Conservation (phyloP, 2,888 invertebrate genomes). For the Campoletis raptor region DNA sequence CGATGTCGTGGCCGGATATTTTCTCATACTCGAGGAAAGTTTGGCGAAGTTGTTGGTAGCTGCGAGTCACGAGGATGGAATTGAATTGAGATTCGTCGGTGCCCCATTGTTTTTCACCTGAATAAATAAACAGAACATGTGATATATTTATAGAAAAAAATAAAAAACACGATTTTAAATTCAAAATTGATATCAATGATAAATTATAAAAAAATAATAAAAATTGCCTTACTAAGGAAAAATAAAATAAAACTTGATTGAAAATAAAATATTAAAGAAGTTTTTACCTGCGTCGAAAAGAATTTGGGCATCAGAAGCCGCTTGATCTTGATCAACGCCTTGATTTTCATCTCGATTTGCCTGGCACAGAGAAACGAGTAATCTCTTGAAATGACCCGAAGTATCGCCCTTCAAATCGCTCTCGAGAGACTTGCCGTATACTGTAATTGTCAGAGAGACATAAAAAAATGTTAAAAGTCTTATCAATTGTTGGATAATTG, state of each 20-base stretch:
- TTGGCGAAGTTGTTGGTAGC: conserved; percentile 94
- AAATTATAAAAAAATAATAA: background rate
- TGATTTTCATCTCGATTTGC: conserved; percentile 96
- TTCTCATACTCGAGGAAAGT: conserved; percentile 95
- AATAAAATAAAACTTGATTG: background rate
- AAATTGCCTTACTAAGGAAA: background rate
- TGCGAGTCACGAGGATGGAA: conserved; percentile 93
- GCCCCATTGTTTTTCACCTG: conserved; percentile 93
- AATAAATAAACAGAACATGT: background rate
- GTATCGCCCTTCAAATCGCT: conserved; percentile 96
- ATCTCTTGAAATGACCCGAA: conserved; percentile 97
- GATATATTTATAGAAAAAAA: conserved; percentile 1
- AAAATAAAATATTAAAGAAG: background rate
- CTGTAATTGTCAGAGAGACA: conserved; percentile 84
- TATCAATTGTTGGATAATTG: conserved; percentile 55
- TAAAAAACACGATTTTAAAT: background rate
- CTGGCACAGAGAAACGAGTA: conserved; percentile 94
- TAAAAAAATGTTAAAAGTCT: conserved; percentile 10
- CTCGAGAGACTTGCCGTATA: conserved; percentile 93
- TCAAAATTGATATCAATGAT: background rate
- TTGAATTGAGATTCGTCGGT: conserved; percentile 97
- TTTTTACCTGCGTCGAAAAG: conserved; percentile 89
- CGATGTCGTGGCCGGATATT: conserved; percentile 93
- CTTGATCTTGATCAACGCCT: conserved; percentile 92
- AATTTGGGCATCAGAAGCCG: conserved; percentile 93